These are phyloP conservation scores for Camelus bactrianus DNA, from an alignment of 2,113 vertebrate species.

Conservation along the genomic window DNA sequence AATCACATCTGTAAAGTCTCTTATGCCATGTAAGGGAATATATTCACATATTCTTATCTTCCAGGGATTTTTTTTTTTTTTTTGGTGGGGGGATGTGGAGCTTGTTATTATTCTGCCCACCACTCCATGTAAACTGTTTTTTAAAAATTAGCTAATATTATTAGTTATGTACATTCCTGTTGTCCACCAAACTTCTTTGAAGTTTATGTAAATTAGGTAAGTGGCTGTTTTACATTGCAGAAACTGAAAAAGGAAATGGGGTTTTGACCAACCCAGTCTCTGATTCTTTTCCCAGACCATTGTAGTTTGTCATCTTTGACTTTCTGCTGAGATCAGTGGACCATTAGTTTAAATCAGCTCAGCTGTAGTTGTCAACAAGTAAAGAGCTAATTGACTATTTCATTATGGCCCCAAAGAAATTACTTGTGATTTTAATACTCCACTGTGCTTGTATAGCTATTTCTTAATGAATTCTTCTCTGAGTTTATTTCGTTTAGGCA, in stretches of 20 bases:
- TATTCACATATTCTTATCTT: not conserved
- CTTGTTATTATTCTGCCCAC: not conserved
- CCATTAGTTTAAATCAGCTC: slow-evolving; percentile 17
- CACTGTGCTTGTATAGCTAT: not conserved
- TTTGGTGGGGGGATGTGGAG: rapidly evolving
- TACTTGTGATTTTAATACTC: slow-evolving; percentile 51
- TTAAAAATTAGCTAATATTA: not conserved
- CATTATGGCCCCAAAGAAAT: slow-evolving; percentile 41
- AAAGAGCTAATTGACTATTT: slow-evolving; percentile 43
- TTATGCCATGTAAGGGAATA: not conserved
- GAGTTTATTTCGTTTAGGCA: slow-evolving; percentile 14
- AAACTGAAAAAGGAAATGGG: slow-evolving; percentile 57
- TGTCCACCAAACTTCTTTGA: not conserved
- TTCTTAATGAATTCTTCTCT: slow-evolving; percentile 45
- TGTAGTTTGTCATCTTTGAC: slow-evolving; percentile 6
- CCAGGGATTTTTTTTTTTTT: not conserved
- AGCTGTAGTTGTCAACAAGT: slow-evolving; percentile 44
- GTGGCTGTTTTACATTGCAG: not conserved
- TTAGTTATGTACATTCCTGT: not conserved
- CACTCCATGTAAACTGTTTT: not conserved
- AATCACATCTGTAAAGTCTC: not conserved
- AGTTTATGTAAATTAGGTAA: not conserved
- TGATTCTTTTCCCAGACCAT: not conserved
- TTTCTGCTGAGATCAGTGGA: slow-evolving; percentile 36
- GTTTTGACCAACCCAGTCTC: slow-evolving; percentile 21